Base-by-base conservation (phyloP, 2,113 vertebrate species). In the Chascanopsetta lugubris region DNA sequence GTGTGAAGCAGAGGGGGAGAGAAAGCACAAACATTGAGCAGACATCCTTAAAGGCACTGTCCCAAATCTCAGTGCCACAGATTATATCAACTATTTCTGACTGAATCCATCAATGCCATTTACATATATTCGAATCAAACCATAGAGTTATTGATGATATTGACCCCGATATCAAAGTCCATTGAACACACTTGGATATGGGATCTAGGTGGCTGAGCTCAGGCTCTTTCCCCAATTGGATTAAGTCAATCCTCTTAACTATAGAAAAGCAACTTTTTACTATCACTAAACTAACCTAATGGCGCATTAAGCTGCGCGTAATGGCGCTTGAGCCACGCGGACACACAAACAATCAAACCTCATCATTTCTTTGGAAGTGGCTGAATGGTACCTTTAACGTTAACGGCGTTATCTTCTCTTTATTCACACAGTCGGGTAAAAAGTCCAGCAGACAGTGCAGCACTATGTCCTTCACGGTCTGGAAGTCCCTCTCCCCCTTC, bases 401-500 rank as follows among this genome's bases (percentile, higher is more conserved):
- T 62, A 99, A 88, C 8, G 95, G 95, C 1, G 93, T 94, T 75
- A 99, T 99, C 92, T 95, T 98, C 89, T 98, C 94, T 74, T 98
- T 99, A 87, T 98, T 99, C 76, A 99, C 97, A 59, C 97, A 96
- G 74, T 96, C 95, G 32, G 97, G 97, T 66, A 99, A 91, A 91
- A 99, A 99, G 89, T 99, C 97, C 93, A 99, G 90, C 45, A 99
- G 95, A 87, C 96, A 98, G 88, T 99, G 96, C 88, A 99, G 89
- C 84, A 98, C 97, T 36, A 96, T 97, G 89, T 99, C 95, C 84
- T 99, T 99, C 75, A 99, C 95, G 50, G 91, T 96, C 92, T 98
- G 97, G 91, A 99, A 99, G 82, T 96, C 96, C 56, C 91, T 92
- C 88, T 99, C 96, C 15, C 95, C 95, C 67, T 94, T 96, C 73